Evolutionary conservation across 2,888 invertebrate species (phyloP).

Genomic region (Nasonia oneida): DNA sequence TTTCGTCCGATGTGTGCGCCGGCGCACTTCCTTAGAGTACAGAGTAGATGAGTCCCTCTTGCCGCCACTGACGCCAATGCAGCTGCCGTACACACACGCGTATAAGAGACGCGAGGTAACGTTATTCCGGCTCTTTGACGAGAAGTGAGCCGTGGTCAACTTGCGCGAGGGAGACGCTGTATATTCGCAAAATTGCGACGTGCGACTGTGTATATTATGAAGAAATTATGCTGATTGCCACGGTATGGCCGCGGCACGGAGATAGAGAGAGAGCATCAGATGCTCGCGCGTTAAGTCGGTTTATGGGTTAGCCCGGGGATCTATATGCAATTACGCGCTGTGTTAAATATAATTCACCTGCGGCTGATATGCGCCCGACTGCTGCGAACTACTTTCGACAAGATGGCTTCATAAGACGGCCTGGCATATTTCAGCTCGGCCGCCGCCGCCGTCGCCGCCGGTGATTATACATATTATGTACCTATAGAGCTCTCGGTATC

Average conservation of each 20-base stretch:
- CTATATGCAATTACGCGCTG: slow-evolving; percentile 4
- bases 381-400: not conserved
- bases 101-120: not conserved
- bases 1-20: slow-evolving; percentile 37
- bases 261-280: not conserved
- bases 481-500: not conserved
- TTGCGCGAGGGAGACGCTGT: not conserved
- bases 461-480: not conserved
- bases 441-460: not conserved
- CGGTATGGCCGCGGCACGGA: not conserved
- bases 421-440: not conserved
- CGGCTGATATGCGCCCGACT: not conserved
- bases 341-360: not conserved
- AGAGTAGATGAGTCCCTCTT: not conserved
- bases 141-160: not conserved
- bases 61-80: not conserved
- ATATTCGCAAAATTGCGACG: not conserved
- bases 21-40: slow-evolving; percentile 17
- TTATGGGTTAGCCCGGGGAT: not conserved
- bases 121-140: slow-evolving; percentile 42
- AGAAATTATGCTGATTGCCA: slow-evolving; percentile 13
- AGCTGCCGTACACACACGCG: not conserved
- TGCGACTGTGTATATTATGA: not conserved
- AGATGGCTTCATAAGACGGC: not conserved
- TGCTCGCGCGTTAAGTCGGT: not conserved